Percentiles rank a stretch among this genome's conserved stretches.
phyloP scores from a whole-genome alignment of 1,140 invertebrate genomes.

The Psilanteris sp. region DNA sequence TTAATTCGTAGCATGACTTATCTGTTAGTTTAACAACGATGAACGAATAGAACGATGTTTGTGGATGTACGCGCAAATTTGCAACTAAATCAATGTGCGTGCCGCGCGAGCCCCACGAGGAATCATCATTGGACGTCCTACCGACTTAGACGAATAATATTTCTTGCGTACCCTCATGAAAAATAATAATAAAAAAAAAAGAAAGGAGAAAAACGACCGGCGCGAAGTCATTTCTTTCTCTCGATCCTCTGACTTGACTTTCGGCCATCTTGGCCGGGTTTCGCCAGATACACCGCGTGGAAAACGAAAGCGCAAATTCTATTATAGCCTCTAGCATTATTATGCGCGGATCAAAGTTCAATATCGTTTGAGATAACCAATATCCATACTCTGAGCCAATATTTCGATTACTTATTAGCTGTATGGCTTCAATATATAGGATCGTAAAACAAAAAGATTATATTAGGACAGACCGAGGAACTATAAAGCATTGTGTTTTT shows the following conservation, averaged over 20 bases:
- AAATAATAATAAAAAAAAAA: background rate
- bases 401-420: too few species aligned
- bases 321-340: constrained; percentile 25
- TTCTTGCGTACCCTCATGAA: constrained; percentile 2
- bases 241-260: constrained; percentile 1
- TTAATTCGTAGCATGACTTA: constrained; percentile 8
- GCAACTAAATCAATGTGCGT: background rate
- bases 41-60: too few species aligned
- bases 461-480: too few species aligned
- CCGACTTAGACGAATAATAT: background rate
- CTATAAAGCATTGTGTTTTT: too few species aligned
- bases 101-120: background rate
- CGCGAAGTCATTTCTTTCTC: too few species aligned
- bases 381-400: too few species aligned
- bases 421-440: too few species aligned
- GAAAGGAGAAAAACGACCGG: too few species aligned
- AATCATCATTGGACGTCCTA: background rate
- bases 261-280: too few species aligned
- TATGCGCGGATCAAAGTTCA: constrained; percentile 31
- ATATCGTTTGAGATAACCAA: constrained; percentile 12
- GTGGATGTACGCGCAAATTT: too few species aligned
- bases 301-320: constrained; percentile 35
- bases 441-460: too few species aligned
- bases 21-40: too few species aligned
- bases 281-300: constrained; percentile 3